Evolutionary conservation across 2,113 vertebrate genomes (phyloP).

Genomic region (Craseonycteris thonglongyai): DNA sequence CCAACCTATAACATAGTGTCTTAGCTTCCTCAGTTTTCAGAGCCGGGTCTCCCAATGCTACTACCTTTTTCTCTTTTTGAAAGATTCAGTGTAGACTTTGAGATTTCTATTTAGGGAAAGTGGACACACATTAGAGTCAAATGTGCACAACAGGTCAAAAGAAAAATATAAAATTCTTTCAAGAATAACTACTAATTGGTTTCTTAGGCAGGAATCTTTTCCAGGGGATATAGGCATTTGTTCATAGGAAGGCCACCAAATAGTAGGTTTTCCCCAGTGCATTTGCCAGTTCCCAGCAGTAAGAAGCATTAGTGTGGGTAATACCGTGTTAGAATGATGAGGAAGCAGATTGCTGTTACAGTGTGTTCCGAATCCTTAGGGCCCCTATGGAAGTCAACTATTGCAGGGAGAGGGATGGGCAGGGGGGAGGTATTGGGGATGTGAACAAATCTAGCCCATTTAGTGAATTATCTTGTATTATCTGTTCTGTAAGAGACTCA

Average conservation of each 20-base stretch:
- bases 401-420: background rate
- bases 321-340: accelerated
- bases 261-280: background rate
- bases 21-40: background rate
- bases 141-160: background rate
- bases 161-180: background rate
- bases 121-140: background rate
- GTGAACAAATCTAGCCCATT: background rate
- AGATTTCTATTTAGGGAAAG: constrained; percentile 7
- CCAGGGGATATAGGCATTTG: background rate
- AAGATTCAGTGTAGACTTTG: background rate
- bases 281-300: background rate
- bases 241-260: background rate
- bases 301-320: background rate
- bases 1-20: background rate
- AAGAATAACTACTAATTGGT: background rate
- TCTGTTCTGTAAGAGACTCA: background rate
- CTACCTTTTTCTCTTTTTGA: background rate
- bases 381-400: background rate
- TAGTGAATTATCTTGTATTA: background rate
- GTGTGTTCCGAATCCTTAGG: background rate
- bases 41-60: background rate
- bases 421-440: background rate
- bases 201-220: background rate
- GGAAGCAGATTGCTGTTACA: accelerated